A percentile compares a stretch with the other conserved stretches of the same genome.
These are phyloP conservation scores for Plebejus anna DNA, from an alignment of 2,888 invertebrate genomes.

Conservation along the genomic window DNA sequence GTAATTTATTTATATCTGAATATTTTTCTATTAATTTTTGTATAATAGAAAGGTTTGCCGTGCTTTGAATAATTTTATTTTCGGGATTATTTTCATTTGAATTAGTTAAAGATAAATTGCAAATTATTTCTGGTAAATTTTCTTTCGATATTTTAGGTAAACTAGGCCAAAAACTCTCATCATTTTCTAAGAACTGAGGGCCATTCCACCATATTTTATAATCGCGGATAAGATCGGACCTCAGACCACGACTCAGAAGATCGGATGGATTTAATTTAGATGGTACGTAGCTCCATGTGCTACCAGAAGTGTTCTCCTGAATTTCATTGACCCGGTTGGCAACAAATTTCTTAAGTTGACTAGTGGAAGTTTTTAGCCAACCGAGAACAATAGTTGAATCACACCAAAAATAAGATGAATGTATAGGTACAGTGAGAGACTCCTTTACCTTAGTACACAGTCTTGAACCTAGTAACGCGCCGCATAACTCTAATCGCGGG, in stretches of 20 bases:
- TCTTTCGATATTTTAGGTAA: not conserved
- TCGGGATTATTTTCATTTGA: too few species aligned
- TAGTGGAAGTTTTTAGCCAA: conserved; percentile 37
- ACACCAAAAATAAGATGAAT: conserved; percentile 37
- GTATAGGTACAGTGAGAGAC: conserved; percentile 33
- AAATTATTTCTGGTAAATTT: not conserved
- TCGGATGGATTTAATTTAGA: conserved; percentile 41
- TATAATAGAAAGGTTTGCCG: too few species aligned
- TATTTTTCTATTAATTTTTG: not conserved
- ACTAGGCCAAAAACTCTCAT: not conserved
- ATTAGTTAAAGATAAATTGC: too few species aligned
- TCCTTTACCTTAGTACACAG: conserved; percentile 36
- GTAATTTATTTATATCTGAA: conserved; percentile 6
- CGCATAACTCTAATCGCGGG: conserved; percentile 43
- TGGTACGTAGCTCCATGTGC: conserved; percentile 41
- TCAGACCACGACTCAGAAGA: conserved; percentile 40
- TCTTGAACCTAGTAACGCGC: conserved; percentile 39
- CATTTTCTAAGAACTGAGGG: conserved; percentile 10
- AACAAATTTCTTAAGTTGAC: conserved; percentile 38
- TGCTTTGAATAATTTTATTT: too few species aligned
- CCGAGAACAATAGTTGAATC: conserved; percentile 42
- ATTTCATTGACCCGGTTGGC: conserved; percentile 42
- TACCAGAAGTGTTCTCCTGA: conserved; percentile 36
- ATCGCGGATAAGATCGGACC: conserved; percentile 34
- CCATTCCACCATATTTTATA: conserved; percentile 38